These are phyloP conservation scores for Bombus consobrinus DNA, from an alignment of 1,140 invertebrate species.

Conservation along the genomic window DNA sequence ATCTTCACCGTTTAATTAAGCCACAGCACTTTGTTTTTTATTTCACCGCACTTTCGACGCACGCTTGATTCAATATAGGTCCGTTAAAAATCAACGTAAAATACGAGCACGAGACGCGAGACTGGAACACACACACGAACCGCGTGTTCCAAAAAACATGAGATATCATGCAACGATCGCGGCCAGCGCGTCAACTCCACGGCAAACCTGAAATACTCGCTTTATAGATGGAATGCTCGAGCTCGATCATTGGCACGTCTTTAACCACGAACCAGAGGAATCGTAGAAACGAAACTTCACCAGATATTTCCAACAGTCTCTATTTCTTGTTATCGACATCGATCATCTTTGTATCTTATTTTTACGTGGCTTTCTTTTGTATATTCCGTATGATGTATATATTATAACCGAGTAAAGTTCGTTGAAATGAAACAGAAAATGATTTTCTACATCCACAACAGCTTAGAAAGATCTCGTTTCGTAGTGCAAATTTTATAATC, in stretches of 20 bases:
- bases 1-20: conserved; percentile 55
- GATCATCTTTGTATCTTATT: neutral
- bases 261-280: neutral
- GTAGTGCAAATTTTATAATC: conserved; percentile 20
- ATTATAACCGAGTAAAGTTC: neutral
- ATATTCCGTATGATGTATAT: neutral
- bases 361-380: neutral
- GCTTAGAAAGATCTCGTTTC: neutral
- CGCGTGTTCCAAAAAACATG: conserved; percentile 55
- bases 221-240: conserved; percentile 28
- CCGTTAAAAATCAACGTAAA: conserved; percentile 14
- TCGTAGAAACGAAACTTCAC: conserved; percentile 26
- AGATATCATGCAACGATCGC: conserved; percentile 54
- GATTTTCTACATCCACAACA: neutral
- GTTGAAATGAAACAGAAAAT: neutral
- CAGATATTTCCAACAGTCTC: neutral
- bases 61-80: neutral
- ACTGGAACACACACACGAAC: conserved; percentile 36
- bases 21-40: conserved; percentile 33
- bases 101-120: conserved; percentile 34
- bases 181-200: conserved; percentile 47
- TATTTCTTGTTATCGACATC: neutral
- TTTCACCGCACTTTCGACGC: conserved; percentile 32
- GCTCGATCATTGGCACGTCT: neutral
- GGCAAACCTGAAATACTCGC: conserved; percentile 6